Conservation (phyloP, 1,140 invertebrate species). For the Cyclargus thomasi region DNA sequence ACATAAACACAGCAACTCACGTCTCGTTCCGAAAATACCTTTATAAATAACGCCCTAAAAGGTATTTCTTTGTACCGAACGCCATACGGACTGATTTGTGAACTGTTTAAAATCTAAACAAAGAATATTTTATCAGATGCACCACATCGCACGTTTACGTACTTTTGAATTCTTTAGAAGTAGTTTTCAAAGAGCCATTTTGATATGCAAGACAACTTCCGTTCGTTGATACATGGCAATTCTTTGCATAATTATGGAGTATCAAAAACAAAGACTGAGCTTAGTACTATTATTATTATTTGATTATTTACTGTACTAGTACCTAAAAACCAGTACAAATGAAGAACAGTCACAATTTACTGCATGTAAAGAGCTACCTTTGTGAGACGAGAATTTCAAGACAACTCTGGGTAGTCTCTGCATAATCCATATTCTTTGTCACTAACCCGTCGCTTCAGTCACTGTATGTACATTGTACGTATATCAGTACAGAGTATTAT, state of each 20-base stretch:
- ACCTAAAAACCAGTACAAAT: too few relatives aligned
- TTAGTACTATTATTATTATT: too few relatives aligned
- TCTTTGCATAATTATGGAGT: too few relatives aligned
- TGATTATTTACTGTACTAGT: too few relatives aligned
- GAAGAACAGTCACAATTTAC: too few relatives aligned
- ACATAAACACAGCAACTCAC: slow-evolving; percentile 39
- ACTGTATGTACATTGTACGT: neutral
- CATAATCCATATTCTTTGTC: slow-evolving; percentile 8
- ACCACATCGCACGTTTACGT: neutral
- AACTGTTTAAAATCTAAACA: slow-evolving; percentile 43
- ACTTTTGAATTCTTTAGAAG: too few relatives aligned
- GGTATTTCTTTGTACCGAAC: slow-evolving; percentile 57
- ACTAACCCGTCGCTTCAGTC: slow-evolving; percentile 6
- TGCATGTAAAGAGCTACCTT: too few relatives aligned
- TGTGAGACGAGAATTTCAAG: too few relatives aligned
- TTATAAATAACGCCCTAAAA: slow-evolving; percentile 53
- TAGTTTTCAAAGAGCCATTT: neutral
- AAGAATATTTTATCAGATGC: slow-evolving; percentile 27
- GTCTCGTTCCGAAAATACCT: slow-evolving; percentile 43
- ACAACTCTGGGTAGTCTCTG: neutral
- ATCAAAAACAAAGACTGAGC: too few relatives aligned
- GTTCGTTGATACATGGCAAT: too few relatives aligned
- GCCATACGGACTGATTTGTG: slow-evolving; percentile 54
- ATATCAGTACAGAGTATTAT: slow-evolving; percentile 33
- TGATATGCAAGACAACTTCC: too few relatives aligned